Conservation (phyloP, 2,888 invertebrate genomes). For the Andrena camellia region DNA sequence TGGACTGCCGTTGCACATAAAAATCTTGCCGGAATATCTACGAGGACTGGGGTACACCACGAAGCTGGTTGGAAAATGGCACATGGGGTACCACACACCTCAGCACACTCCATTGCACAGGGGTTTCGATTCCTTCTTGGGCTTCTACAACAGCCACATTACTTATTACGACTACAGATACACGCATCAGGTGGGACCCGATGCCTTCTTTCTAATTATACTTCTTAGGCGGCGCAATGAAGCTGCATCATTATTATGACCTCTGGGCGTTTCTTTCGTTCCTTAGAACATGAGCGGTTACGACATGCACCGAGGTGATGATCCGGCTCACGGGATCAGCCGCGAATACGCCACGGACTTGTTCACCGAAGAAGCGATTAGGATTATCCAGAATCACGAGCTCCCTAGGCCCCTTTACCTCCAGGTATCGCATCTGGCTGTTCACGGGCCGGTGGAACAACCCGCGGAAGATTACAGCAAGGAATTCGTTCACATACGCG, state of each 20-base stretch:
- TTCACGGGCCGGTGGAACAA: conserved; percentile 91
- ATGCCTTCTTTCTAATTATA: background rate
- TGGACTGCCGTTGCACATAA: conserved; percentile 86
- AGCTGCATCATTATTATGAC: background rate
- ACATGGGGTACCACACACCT: conserved; percentile 86
- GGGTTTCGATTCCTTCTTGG: conserved; percentile 94
- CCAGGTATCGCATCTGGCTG: conserved; percentile 92
- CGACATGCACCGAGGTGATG: conserved; percentile 85
- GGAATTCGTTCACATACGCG: conserved; percentile 90
- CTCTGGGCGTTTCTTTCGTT: background rate
- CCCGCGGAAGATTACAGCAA: conserved; percentile 88
- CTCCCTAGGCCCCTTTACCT: conserved; percentile 90
- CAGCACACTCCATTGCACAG: conserved; percentile 90
- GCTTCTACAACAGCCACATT: conserved; percentile 93
- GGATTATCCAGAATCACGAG: conserved; percentile 88
- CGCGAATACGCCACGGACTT: conserved; percentile 91
- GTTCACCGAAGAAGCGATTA: conserved; percentile 89
- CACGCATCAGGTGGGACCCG: conserved; percentile 58
- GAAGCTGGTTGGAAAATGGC: conserved; percentile 88
- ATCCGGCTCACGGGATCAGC: conserved; percentile 83
- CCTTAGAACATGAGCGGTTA: conserved; percentile 85
- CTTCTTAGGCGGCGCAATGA: background rate
- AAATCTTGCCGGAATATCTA: conserved; percentile 86
- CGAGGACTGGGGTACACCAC: conserved; percentile 86
- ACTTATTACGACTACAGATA: conserved; percentile 92